These are phyloP conservation scores for Resseliella maxima DNA, from an alignment of 2,888 invertebrate species.

Conservation along the genomic window DNA sequence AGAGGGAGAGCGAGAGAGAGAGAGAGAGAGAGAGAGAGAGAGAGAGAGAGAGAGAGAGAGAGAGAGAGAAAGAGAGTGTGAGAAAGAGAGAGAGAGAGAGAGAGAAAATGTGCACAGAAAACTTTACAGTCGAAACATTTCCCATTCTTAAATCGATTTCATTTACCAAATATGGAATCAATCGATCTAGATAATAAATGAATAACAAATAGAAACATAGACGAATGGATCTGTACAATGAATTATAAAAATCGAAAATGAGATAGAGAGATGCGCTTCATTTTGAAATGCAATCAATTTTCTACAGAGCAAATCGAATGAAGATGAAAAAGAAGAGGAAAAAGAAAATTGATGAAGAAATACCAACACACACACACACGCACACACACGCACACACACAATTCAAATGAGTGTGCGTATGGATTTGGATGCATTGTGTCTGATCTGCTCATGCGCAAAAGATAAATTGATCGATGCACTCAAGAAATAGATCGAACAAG, in stretches of 20 bases:
- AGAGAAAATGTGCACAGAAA: background rate
- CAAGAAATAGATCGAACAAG: background rate
- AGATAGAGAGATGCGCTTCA: background rate
- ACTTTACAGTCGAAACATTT: background rate
- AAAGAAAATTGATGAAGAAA: background rate
- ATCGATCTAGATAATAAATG: conserved; percentile 49
- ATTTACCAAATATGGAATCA: conserved; percentile 53
- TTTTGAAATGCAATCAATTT: background rate
- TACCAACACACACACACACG: too few relatives aligned
- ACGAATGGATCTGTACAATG: background rate
- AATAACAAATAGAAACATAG: conserved; percentile 32
- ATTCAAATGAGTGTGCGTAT: conserved; percentile 41
- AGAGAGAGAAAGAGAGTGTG: background rate
- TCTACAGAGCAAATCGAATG: background rate
- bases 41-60: too few relatives aligned
- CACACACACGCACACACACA: too few relatives aligned
- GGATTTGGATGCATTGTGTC: background rate
- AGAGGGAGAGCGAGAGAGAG: too few relatives aligned
- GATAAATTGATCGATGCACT: conserved; percentile 19
- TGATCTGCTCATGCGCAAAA: background rate
- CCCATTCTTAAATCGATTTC: conserved; percentile 43
- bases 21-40: too few relatives aligned
- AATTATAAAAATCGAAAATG: background rate
- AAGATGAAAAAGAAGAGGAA: background rate
- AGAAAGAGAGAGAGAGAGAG: background rate